Conservation (phyloP, 2,113 vertebrate species). For the Syrmaticus mikado region DNA sequence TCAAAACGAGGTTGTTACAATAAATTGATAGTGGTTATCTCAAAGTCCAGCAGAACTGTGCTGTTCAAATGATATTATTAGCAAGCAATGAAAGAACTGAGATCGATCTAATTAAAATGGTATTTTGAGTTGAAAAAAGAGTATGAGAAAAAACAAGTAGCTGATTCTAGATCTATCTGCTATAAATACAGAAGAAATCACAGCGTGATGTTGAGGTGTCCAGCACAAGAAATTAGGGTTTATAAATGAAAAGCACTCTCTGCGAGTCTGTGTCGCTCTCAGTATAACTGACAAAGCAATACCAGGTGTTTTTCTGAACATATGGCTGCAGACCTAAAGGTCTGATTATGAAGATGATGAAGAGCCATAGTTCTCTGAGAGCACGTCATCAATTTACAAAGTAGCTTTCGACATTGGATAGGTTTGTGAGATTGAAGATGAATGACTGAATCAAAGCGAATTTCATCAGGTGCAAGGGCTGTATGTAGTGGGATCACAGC, state of each 20-base stretch:
- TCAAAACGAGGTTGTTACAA: neutral
- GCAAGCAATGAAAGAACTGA: neutral
- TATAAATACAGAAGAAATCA: neutral
- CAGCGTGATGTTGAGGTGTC: conserved; percentile 5
- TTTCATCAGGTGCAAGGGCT: neutral
- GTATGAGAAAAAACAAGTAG: neutral
- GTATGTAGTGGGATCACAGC: neutral
- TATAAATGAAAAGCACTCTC: neutral
- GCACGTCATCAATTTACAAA: neutral
- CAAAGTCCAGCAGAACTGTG: neutral
- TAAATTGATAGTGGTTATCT: neutral
- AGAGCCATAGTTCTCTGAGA: neutral
- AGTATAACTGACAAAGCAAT: neutral
- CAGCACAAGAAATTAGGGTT: neutral
- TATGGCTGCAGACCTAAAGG: neutral
- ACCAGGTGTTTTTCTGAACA: neutral
- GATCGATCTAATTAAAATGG: conserved; percentile 14
- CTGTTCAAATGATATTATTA: neutral
- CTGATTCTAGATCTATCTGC: conserved; percentile 43
- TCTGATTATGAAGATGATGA: neutral
- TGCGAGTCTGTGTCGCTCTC: neutral
- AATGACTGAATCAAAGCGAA: neutral
- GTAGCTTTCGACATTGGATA: neutral
- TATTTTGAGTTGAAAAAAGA: neutral
- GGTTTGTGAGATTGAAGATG: neutral